Evolutionary conservation across 2,797 vertebrate species (phyloP).

Genomic region (Chelon auratus): DNA sequence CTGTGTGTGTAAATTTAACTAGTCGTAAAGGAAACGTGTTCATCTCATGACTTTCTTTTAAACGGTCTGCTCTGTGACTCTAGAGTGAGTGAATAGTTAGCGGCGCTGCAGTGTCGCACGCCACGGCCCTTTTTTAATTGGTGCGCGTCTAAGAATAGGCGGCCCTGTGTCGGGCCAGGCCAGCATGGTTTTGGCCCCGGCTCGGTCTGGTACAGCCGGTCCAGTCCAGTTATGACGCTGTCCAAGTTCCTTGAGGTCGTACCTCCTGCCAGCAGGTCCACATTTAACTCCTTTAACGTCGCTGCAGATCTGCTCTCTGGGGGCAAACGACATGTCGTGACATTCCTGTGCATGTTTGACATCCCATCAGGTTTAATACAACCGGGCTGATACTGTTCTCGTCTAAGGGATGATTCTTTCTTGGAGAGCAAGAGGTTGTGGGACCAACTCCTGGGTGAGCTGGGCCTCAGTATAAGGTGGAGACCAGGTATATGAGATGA

Average conservation of each 20-base stretch:
- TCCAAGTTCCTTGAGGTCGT: constrained; percentile 65
- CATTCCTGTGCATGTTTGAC: no score
- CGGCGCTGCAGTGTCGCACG: constrained; percentile 14
- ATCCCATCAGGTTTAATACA: no score
- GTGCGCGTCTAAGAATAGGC: constrained; percentile 69
- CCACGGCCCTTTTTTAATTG: constrained; percentile 67
- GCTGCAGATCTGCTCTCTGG: no score
- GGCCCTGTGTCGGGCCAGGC: constrained; percentile 58
- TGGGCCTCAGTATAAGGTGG: no score
- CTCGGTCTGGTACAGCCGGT: constrained; percentile 35
- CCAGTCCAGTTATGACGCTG: constrained; percentile 28
- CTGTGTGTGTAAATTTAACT: background rate
- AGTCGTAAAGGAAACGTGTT: no score
- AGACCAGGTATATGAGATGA: no score
- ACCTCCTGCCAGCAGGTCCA: constrained; percentile 57
- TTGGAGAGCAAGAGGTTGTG: no score
- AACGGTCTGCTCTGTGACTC: background rate
- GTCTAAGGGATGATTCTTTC: no score
- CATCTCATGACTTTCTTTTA: no score
- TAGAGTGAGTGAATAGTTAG: constrained; percentile 11
- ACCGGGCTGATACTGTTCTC: no score
- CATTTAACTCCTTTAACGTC: constrained; percentile 46
- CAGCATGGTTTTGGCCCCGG: constrained; percentile 63
- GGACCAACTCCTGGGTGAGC: no score
- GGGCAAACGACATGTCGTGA: no score